Percentiles rank a stretch among this genome's conserved stretches.
Evolutionary conservation across 30 jellyfish, hydroid and myxozoan species (phyloP).

Genomic region (Phacellophora camtschatica): DNA sequence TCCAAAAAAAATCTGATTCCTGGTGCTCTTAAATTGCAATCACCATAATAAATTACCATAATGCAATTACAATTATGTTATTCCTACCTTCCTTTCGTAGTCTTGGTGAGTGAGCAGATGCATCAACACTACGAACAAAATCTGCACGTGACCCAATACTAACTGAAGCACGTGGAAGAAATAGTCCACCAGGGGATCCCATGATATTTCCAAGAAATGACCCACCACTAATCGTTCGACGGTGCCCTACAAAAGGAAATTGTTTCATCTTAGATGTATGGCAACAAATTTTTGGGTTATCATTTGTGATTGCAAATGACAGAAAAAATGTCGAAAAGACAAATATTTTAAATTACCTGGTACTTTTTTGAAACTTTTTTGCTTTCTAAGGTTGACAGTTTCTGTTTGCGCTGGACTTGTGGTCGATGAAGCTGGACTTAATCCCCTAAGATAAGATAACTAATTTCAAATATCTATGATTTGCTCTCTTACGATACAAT

Average conservation of each 20-base stretch:
- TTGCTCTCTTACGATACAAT: too few species aligned
- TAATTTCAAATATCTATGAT: too few species aligned
- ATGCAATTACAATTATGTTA: too few species aligned
- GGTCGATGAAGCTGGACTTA: slow-evolving; percentile 26
- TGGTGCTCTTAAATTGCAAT: too few species aligned
- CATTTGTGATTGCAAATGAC: too few species aligned
- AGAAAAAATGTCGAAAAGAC: background rate
- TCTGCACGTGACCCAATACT: slow-evolving; percentile 85
- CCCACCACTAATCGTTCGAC: slow-evolving; percentile 87
- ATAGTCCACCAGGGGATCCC: slow-evolving; percentile 79
- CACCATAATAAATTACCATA: too few species aligned
- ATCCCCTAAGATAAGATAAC: background rate
- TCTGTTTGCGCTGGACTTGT: slow-evolving; percentile 10
- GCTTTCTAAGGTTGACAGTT: slow-evolving; percentile 7
- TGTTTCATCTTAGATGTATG: too few species aligned
- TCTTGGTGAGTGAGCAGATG: slow-evolving; percentile 1
- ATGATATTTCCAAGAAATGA: slow-evolving; percentile 79
- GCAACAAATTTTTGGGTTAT: too few species aligned
- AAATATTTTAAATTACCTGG: slow-evolving; percentile 8
- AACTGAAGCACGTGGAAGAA: slow-evolving; percentile 66
- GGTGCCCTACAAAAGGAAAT: too few species aligned
- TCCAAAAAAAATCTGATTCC: too few species aligned
- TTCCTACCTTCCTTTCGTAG: background rate
- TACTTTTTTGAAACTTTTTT: slow-evolving; percentile 7
- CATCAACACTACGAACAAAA: slow-evolving; percentile 2